Conservation (phyloP, 1,140 invertebrate species). For the Eriosoma lanigerum region DNA sequence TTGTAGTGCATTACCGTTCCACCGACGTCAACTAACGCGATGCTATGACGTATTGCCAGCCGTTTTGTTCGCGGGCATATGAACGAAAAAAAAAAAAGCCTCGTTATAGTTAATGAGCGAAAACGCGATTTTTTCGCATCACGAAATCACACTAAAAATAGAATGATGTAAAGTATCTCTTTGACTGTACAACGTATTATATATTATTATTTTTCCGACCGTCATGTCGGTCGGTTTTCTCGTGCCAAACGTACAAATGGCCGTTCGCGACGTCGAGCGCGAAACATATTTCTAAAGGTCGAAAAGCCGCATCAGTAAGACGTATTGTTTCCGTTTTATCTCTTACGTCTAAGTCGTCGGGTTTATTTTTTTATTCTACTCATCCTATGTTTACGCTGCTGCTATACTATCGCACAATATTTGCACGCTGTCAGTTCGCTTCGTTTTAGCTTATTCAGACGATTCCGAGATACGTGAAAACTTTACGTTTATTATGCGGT, state of each 20-base stretch:
- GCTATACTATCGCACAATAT: not conserved
- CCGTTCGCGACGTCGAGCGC: not conserved
- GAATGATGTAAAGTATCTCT: too few species aligned
- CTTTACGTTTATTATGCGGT: too few species aligned
- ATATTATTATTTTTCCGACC: too few species aligned
- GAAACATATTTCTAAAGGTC: not conserved
- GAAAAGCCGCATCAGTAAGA: not conserved
- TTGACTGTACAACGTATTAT: too few species aligned
- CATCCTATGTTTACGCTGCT: not conserved
- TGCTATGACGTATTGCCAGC: too few species aligned
- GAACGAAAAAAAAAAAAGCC: conserved; percentile 46
- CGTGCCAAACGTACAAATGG: not conserved
- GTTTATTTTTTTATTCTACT: not conserved
- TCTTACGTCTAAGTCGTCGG: too few species aligned
- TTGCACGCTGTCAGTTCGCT: not conserved
- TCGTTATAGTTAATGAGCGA: conserved; percentile 33
- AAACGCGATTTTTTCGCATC: conserved; percentile 39
- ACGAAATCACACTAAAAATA: conserved; percentile 25
- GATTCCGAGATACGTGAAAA: too few species aligned
- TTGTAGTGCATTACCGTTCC: not conserved
- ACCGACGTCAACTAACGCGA: too few species aligned
- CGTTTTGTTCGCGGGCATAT: conserved; percentile 23
- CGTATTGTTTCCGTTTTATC: not conserved
- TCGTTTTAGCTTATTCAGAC: too few species aligned
- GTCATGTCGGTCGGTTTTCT: not conserved